These are phyloP conservation scores for Microcebus griseorufus DNA, from an alignment of 2,113 vertebrate species.

Conservation along the genomic window DNA sequence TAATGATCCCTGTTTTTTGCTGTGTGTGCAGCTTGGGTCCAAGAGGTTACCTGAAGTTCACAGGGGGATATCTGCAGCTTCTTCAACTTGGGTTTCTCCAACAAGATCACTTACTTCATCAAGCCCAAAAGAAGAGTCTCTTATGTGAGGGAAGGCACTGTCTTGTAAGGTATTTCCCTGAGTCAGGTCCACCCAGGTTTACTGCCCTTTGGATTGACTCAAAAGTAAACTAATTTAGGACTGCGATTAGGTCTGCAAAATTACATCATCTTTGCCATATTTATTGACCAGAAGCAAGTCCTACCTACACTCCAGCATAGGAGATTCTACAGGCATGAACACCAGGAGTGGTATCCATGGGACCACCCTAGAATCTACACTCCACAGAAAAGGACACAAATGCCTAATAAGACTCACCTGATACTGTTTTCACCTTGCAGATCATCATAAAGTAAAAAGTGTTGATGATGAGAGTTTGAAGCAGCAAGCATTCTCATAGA, in stretches of 20 bases:
- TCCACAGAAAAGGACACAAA: background rate
- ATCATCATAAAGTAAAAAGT: background rate
- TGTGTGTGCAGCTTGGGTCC: background rate
- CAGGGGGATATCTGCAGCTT: background rate
- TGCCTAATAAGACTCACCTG: background rate
- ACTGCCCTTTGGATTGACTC: background rate
- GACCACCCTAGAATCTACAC: background rate
- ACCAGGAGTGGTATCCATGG: background rate
- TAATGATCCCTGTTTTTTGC: background rate
- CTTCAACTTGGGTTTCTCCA: background rate
- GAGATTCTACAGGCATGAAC: background rate
- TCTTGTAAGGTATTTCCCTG: background rate
- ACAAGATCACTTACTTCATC: background rate
- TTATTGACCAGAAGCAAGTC: background rate
- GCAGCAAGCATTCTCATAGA: background rate
- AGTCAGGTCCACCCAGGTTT: background rate
- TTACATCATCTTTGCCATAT: background rate
- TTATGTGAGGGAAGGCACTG: background rate
- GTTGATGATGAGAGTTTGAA: background rate
- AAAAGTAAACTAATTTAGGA: background rate
- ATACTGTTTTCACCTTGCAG: background rate
- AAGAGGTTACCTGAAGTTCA: too few relatives aligned
- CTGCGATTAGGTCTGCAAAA: background rate
- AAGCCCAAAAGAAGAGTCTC: background rate
- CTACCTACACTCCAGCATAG: background rate